phyloP scores from a whole-genome alignment of 2,797 vertebrate species.

The Fundulus diaphanus region DNA sequence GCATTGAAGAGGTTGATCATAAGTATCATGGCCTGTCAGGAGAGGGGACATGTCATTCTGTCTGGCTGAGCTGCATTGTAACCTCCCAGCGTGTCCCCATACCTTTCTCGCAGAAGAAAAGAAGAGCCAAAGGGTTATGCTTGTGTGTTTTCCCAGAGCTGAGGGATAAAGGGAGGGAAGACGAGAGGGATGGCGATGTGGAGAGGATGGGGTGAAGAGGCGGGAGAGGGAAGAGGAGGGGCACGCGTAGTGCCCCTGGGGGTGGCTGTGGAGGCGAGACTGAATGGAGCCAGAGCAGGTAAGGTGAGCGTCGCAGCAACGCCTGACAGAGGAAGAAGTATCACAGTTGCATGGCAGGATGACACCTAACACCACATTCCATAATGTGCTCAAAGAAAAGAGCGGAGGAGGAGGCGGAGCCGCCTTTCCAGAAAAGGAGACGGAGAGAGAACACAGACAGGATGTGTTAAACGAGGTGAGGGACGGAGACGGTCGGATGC shows the following conservation, averaged over 20 bases:
- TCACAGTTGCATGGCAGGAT: conserved; percentile 72
- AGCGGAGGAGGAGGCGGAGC: conserved; percentile 41
- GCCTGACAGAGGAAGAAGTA: conserved; percentile 75
- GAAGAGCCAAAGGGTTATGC: conserved; percentile 47
- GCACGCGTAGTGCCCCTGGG: conserved; percentile 59
- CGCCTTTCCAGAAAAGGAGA: conserved; percentile 31
- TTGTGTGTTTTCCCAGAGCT: conserved; percentile 46
- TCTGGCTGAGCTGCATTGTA: conserved; percentile 38
- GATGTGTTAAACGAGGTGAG: conserved; percentile 40
- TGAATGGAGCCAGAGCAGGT: conserved; percentile 82
- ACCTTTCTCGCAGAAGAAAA: conserved; percentile 33
- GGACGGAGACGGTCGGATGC: conserved; percentile 46
- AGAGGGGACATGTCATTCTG: conserved; percentile 41
- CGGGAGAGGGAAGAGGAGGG: conserved; percentile 8
- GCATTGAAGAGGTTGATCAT: conserved; percentile 16
- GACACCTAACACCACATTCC: conserved; percentile 80
- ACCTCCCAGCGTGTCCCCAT: conserved; percentile 10
- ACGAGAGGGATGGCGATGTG: conserved; percentile 42
- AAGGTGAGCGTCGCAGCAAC: conserved; percentile 77
- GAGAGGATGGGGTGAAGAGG: conserved; percentile 36
- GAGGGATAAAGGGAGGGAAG: conserved; percentile 42
- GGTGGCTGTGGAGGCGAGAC: conserved; percentile 82
- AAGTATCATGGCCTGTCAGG: conserved; percentile 42
- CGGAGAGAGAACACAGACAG: conserved; percentile 38
- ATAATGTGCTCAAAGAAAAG: conserved; percentile 61